phyloP scores from a whole-genome alignment of 1,140 invertebrate species.

The Harpegnathos saltator region DNA sequence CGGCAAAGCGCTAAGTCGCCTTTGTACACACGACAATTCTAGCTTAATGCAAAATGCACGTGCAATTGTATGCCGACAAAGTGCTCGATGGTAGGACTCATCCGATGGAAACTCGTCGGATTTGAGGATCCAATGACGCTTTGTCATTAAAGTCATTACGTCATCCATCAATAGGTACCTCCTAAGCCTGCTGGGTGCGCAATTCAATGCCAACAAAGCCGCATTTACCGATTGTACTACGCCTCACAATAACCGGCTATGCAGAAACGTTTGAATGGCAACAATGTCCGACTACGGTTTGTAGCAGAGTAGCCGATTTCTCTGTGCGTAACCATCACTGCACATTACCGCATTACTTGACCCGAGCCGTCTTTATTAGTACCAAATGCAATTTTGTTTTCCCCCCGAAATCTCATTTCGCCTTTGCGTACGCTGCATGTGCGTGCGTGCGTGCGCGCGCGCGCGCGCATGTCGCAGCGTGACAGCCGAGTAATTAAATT shows the following conservation, averaged over 20 bases:
- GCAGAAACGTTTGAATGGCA: constrained; percentile 53
- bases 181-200: constrained; percentile 48
- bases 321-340: not conserved
- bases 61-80: constrained; percentile 58
- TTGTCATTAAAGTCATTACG: constrained; percentile 63
- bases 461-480: too few species aligned
- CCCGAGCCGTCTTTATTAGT: not conserved
- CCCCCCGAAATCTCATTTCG: not conserved
- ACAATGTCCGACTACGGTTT: constrained; percentile 57
- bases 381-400: not conserved
- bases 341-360: constrained; percentile 38
- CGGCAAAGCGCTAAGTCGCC: constrained; percentile 1
- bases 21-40: constrained; percentile 48
- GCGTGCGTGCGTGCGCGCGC: too few species aligned
- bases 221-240: constrained; percentile 65
- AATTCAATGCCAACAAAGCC: constrained; percentile 65
- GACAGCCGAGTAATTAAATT: constrained; percentile 2
- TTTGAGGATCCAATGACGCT: constrained; percentile 52
- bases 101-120: constrained; percentile 53
- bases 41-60: constrained; percentile 55
- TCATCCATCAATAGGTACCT: constrained; percentile 51
- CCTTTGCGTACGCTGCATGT: too few species aligned
- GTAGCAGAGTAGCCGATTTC: constrained; percentile 29
- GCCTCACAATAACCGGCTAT: constrained; percentile 62
- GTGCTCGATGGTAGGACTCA: constrained; percentile 56